Evolutionary conservation across 2,797 vertebrate species (phyloP), one percentile per base, ranked within the genome.

Genomic region (Pogonophryne albipinna): DNA sequence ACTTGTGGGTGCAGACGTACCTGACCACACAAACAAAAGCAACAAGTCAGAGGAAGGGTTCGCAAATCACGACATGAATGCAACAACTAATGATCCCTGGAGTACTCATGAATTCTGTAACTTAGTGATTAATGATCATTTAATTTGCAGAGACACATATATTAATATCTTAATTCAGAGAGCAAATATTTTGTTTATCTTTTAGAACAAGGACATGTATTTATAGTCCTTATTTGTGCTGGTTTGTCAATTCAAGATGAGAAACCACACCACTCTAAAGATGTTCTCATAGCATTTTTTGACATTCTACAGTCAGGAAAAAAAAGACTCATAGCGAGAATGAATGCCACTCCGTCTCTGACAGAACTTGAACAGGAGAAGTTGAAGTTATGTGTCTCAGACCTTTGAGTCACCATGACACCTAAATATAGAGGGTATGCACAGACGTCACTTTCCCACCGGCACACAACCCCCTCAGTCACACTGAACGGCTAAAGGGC

Each of bases 11-110:
- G 72, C 17, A 0, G 73, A 57, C 12, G 78, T 55, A 82, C 87
- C 92, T 93, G 90, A 69, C 11, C 10, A 66, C 3, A 59, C 17
- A 76, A 27, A 86, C 11, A 74, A 47, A 82, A 0, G 70, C 19
- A 74, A 74, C 8, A 14, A 70, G 23, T 83, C 17, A 76, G 6
- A 20, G 0, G 7, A 51, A 44, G 12, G 42, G 46, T 63, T 74
- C 71, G 2, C 41, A 45, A 44, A 73, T 42, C 5, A 51, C 38
- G n/a, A 61, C 2, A 23, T n/a, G 1, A 66, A 61, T 7, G 64
- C 1, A 42, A 12, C 9, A 8, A 45, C 4, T 14, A 27, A 23
- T 3, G 3, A 53, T 52, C 13, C 15, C 15, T 51, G n/a, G 38
- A 46, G 45, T 38, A 38, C 34, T 38, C 34, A 2, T 9, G 34